phyloP scores from a whole-genome alignment of 1,140 invertebrate genomes.

The Drosophila sturtevanti region DNA sequence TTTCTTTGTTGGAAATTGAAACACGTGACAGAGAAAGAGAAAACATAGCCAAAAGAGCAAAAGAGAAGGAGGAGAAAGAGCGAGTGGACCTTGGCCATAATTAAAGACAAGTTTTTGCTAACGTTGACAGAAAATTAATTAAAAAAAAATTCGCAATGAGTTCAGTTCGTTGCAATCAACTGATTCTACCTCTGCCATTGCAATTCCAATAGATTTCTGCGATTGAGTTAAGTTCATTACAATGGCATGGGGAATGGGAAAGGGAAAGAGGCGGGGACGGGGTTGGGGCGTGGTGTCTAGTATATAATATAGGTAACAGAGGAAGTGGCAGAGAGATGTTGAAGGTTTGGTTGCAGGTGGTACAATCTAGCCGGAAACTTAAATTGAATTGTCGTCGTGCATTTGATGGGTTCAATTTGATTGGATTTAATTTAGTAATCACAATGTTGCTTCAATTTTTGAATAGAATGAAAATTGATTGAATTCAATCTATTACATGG shows the following conservation, averaged over 20 bases:
- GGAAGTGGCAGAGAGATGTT: constrained; percentile 1
- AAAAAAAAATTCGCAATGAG: constrained; percentile 61
- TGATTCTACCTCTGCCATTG: constrained; percentile 40
- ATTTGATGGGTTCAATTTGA: constrained; percentile 52
- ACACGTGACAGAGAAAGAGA: constrained; percentile 26
- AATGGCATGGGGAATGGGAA: constrained; percentile 13
- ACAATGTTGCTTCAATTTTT: neutral
- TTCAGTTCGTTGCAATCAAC: neutral
- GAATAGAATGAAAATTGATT: constrained; percentile 9
- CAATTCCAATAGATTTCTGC: constrained; percentile 30
- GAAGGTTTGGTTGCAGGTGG: constrained; percentile 45
- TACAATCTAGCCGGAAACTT: constrained; percentile 13
- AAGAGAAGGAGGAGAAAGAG: neutral
- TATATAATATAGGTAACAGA: no score
- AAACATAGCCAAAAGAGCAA: neutral
- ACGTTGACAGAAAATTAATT: constrained; percentile 79
- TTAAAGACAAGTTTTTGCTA: constrained; percentile 64
- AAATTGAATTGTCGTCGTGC: constrained; percentile 22
- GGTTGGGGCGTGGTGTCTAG: no score
- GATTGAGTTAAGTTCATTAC: constrained; percentile 76
- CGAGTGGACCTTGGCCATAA: constrained; percentile 52
- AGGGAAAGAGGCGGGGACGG: neutral
- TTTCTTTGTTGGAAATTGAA: constrained; percentile 25
- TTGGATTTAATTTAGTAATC: constrained; percentile 49
- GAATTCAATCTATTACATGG: no score